These are phyloP conservation scores for Polypterus senegalus DNA, from an alignment of 2,113 vertebrate species.

Conservation along the genomic window DNA sequence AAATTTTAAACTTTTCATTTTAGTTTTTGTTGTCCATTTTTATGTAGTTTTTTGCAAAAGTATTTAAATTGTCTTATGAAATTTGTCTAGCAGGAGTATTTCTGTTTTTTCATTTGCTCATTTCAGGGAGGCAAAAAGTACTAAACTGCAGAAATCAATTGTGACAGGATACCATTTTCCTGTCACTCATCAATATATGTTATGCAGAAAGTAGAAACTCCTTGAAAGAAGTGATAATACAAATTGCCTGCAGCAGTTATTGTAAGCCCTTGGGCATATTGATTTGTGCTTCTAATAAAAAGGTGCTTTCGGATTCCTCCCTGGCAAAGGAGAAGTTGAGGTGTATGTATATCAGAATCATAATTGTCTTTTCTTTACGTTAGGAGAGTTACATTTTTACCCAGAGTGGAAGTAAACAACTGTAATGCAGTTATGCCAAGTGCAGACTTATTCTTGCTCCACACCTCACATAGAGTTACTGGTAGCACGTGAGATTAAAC, in stretches of 20 bases:
- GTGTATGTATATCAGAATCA: slow-evolving; percentile 36
- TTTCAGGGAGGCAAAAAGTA: slow-evolving; percentile 1
- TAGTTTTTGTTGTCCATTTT: background rate
- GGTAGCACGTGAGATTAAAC: too few relatives aligned
- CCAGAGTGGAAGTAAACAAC: slow-evolving; percentile 24
- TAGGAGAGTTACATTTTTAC: slow-evolving; percentile 29
- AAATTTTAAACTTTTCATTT: too few relatives aligned
- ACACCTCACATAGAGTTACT: too few relatives aligned
- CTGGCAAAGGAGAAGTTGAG: slow-evolving; percentile 41
- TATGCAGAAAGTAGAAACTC: slow-evolving; percentile 36
- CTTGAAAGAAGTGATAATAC: slow-evolving; percentile 47
- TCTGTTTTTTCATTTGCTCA: background rate
- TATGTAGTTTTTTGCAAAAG: background rate
- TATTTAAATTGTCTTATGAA: background rate
- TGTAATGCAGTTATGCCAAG: slow-evolving; percentile 8
- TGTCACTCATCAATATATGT: slow-evolving; percentile 43
- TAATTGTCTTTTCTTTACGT: slow-evolving; percentile 29
- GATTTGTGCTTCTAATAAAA: slow-evolving; percentile 61
- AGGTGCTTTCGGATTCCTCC: slow-evolving; percentile 48
- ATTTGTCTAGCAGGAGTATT: background rate
- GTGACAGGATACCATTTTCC: slow-evolving; percentile 58
- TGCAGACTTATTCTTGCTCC: background rate
- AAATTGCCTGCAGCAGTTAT: slow-evolving; percentile 40
- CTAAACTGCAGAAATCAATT: slow-evolving; percentile 28
- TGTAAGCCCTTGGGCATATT: slow-evolving; percentile 45